Percentiles rank a stretch among this genome's conserved stretches.
These are phyloP conservation scores for Gnathonemus echidnorhynchus DNA, from an alignment of 2,113 vertebrate species.

Conservation along the genomic window DNA sequence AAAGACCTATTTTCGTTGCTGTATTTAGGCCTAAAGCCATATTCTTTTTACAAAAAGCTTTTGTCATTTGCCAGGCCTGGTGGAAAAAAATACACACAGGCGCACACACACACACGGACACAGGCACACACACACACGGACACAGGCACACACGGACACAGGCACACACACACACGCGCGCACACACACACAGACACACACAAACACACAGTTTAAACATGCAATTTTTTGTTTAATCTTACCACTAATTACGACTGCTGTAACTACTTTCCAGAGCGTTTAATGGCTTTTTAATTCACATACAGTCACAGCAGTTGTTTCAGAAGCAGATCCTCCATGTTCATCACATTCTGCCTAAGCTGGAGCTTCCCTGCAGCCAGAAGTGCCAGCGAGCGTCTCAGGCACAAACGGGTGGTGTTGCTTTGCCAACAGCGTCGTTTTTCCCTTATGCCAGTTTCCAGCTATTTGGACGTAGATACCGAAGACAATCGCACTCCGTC, in stretches of 20 bases:
- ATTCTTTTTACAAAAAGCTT: background rate
- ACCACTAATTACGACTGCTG: background rate
- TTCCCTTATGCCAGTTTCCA: background rate
- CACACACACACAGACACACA: background rate
- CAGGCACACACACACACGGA: too few relatives aligned
- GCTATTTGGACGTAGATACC: background rate
- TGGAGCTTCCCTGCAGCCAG: background rate
- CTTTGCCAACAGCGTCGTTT: background rate
- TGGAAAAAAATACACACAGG: background rate
- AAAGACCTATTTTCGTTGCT: background rate
- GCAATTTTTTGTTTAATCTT: background rate
- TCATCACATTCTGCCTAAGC: background rate
- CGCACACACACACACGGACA: too few relatives aligned
- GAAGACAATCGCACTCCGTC: background rate
- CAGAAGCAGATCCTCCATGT: background rate
- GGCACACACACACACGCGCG: too few relatives aligned
- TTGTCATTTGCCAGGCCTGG: constrained; percentile 5
- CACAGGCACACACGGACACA: too few relatives aligned
- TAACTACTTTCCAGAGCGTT: background rate
- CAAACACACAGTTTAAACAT: background rate
- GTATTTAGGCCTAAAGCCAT: background rate
- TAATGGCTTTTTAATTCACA: background rate
- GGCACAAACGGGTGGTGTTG: background rate
- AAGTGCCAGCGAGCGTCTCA: background rate
- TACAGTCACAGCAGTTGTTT: background rate